Percentiles rank a stretch among this genome's conserved stretches.
phyloP scores from a whole-genome alignment of 1,140 invertebrate genomes.

The Hirudo medicinalis region DNA sequence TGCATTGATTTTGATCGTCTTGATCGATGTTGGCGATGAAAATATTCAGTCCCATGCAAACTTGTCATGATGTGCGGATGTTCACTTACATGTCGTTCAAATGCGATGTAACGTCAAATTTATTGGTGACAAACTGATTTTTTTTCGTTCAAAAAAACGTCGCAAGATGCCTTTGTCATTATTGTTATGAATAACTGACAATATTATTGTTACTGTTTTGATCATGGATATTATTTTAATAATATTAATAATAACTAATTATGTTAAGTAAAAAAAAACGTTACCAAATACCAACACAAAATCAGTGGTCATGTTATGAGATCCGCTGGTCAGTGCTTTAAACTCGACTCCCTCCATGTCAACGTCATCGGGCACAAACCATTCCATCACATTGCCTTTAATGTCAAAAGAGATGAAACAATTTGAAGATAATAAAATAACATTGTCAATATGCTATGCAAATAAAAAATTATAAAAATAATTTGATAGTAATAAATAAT shows the following conservation, averaged over 20 bases:
- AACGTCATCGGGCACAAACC: slow-evolving; percentile 40
- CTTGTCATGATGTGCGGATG: too few relatives aligned
- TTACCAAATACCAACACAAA: slow-evolving; percentile 39
- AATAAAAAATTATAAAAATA: not conserved
- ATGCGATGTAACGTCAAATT: too few relatives aligned
- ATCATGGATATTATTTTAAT: slow-evolving; percentile 9
- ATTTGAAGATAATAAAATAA: not conserved
- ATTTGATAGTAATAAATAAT: not conserved
- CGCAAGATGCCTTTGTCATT: too few relatives aligned
- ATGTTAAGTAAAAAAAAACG: not conserved
- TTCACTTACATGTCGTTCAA: too few relatives aligned
- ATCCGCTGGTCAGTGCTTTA: slow-evolving; percentile 44
- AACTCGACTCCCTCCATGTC: slow-evolving; percentile 44
- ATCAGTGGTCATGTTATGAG: slow-evolving; percentile 39
- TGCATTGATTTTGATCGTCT: too few relatives aligned
- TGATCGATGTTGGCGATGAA: too few relatives aligned
- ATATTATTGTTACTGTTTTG: not conserved
- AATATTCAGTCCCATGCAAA: too few relatives aligned
- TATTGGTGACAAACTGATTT: too few relatives aligned
- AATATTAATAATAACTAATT: too few relatives aligned
- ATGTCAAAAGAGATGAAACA: not conserved
- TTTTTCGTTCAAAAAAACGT: too few relatives aligned
- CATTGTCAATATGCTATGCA: not conserved
- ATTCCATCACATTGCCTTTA: slow-evolving; percentile 43
- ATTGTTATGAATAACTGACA: too few relatives aligned